Base-by-base conservation (phyloP, 2,888 invertebrate species). In the Tachina fera region DNA sequence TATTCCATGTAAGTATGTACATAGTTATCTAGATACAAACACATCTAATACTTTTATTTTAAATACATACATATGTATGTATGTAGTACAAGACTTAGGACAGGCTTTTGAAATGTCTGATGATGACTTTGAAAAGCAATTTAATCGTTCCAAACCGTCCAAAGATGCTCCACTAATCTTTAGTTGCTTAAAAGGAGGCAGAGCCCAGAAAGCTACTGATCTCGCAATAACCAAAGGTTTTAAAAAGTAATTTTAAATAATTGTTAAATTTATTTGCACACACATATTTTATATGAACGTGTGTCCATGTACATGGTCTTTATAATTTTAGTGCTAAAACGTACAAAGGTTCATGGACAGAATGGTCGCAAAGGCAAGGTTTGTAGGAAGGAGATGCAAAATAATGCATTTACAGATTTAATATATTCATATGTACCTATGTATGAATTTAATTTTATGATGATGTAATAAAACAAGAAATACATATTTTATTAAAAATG, bases 171-270 rank as follows among this genome's bases (percentile, higher is more conserved):
- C 94, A 88, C 93, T 96, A 3, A 95, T 96, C 88, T 94, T 96
- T 88, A 95, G 95, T 71, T 96, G 96, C 90, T 95, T 94, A 91
- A 94, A 95, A 83, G 96, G 96, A 9, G 95, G 94, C 87, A 94
- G 96, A 88, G 96, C 96, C 83, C 94, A 93, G 13, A 94, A 93
- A 90, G 96, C 96, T 10, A 94, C 95, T 87, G 93, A 94, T 88
- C 92, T 94, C 89, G 94, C 92, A 3, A 83, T 86, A 75, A 82
- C 87, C 0, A 43, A 90, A 45, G 93, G 93, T 49, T 93, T 90
- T 71, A 83, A 85, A n/a, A 92, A 92, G 93, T 93, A 89, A 88
- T 87, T 41, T 10, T 5, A 43, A 51, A 45, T 56, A 43, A 53
- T 1, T 31, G 3, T 39, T 51, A 11, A 39, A 10, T 31, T 31